phyloP scores from a whole-genome alignment of 1,140 invertebrate genomes.

The Physella acuta region DNA sequence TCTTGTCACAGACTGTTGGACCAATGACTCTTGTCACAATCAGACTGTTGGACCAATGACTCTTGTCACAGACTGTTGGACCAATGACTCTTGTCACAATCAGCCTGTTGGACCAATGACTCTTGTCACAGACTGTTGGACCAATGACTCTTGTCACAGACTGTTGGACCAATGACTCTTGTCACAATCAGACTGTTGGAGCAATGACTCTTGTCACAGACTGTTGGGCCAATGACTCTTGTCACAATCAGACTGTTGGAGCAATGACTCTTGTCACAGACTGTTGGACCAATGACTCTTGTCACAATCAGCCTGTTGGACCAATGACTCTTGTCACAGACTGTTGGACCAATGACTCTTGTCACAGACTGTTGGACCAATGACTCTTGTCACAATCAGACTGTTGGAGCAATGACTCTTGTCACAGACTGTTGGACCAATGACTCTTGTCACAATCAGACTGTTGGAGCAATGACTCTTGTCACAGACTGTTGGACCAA shows the following conservation, averaged over 20 bases:
- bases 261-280: not conserved
- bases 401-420: not conserved
- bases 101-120: not conserved
- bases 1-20: constrained; percentile 11
- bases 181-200: not conserved
- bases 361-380: not conserved
- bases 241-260: not conserved
- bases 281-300: not conserved
- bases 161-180: not conserved
- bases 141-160: no score
- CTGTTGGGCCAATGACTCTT: no score
- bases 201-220: no score
- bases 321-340: not conserved
- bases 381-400: not conserved
- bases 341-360: not conserved
- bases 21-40: no score
- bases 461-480: not conserved
- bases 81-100: constrained; percentile 16
- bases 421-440: not conserved
- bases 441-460: not conserved
- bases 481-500: not conserved
- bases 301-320: not conserved
- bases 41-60: not conserved
- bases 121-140: not conserved
- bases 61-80: constrained; percentile 11